Percentiles rank a stretch among this genome's conserved stretches.
phyloP scores from a whole-genome alignment of 1,140 invertebrate species.

The Eumaeus atala region DNA sequence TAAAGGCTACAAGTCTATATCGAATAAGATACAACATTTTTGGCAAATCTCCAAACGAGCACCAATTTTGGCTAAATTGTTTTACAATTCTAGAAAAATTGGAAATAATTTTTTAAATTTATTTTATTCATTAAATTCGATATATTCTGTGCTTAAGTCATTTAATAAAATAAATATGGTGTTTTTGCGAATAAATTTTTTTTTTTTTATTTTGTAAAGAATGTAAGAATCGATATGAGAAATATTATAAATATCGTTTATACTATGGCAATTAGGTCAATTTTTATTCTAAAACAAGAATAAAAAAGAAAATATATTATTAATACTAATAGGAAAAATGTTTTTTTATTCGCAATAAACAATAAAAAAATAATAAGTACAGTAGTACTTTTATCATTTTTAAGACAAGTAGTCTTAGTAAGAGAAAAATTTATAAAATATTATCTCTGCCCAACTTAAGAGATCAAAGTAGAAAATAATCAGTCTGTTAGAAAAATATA shows the following conservation, averaged over 20 bases:
- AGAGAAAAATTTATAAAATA: constrained; percentile 8
- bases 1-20: constrained; percentile 4
- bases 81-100: constrained; percentile 16
- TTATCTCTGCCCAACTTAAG: not conserved
- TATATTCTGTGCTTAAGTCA: not conserved
- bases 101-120: constrained; percentile 12
- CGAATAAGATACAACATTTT: constrained; percentile 16
- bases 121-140: constrained; percentile 2
- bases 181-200: constrained; percentile 1
- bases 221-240: too few relatives aligned
- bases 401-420: not conserved
- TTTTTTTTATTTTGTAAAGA: too few relatives aligned
- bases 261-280: too few relatives aligned
- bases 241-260: too few relatives aligned
- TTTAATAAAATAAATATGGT: constrained; percentile 2
- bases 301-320: constrained; percentile 7
- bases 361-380: constrained; percentile 3
- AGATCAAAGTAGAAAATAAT: constrained; percentile 7
- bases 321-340: constrained; percentile 7
- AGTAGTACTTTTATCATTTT: constrained; percentile 1
- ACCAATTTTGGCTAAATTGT: constrained; percentile 41
- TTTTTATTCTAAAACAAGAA: too few relatives aligned
- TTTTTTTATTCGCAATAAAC: constrained; percentile 8
- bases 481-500: constrained; percentile 1
- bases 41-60: constrained; percentile 38